Evolutionary conservation across 2,797 vertebrate species (phyloP).

Genomic region (Tiaroga cobitis): DNA sequence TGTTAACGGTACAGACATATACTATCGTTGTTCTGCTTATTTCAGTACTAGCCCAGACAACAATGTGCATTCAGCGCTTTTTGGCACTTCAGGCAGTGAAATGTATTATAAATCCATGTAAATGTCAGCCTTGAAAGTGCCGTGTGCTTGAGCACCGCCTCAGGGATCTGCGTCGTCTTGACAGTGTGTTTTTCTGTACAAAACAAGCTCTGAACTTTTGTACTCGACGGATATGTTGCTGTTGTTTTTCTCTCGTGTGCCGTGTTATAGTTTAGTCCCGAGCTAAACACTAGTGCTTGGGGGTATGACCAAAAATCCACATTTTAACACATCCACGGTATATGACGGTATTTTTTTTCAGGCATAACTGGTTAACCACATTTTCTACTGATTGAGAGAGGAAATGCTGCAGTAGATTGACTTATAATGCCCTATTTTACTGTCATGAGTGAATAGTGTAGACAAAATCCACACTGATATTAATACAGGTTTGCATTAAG

Average conservation of each 20-base stretch:
- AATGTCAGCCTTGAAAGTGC: not conserved
- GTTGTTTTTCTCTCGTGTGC: not conserved
- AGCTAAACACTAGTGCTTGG: too few species aligned
- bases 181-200: not conserved
- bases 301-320: too few species aligned
- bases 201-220: conserved; percentile 10
- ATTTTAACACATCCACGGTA: too few species aligned
- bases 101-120: not conserved
- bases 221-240: not conserved
- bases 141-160: not conserved
- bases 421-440: too few species aligned
- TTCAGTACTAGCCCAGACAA: not conserved
- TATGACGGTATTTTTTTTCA: too few species aligned
- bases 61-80: not conserved
- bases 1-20: rapidly evolving
- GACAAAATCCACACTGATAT: too few species aligned
- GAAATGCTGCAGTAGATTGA: too few species aligned
- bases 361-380: too few species aligned
- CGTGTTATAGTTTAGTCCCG: not conserved
- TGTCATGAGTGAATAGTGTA: too few species aligned
- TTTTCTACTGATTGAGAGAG: too few species aligned
- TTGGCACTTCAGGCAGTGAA: not conserved
- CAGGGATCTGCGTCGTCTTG: not conserved
- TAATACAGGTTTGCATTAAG: too few species aligned
- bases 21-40: not conserved